These are phyloP conservation scores for Loriculus beryllinus DNA, from an alignment of 2,797 vertebrate genomes.

Conservation along the genomic window DNA sequence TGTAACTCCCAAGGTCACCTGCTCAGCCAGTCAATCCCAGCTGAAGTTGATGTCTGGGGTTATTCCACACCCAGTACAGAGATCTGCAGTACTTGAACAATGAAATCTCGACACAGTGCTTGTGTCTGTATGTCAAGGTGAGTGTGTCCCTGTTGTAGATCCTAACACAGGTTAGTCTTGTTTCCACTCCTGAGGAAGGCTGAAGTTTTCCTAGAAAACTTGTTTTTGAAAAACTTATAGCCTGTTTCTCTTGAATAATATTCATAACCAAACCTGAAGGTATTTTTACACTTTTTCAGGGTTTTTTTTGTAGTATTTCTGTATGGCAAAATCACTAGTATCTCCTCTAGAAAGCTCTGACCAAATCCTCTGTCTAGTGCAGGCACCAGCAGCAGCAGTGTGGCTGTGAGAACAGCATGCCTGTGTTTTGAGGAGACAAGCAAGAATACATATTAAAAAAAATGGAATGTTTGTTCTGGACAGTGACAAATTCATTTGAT, in stretches of 20 bases:
- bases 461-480: background rate
- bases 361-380: background rate
- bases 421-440: background rate
- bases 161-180: background rate
- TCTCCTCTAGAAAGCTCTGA: background rate
- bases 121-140: background rate
- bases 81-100: background rate
- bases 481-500: background rate
- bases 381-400: background rate
- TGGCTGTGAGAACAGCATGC: background rate
- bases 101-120: background rate
- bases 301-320: background rate
- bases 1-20: background rate
- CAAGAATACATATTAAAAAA: background rate
- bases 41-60: background rate
- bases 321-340: background rate
- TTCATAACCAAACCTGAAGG: background rate
- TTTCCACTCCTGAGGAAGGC: background rate
- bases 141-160: background rate
- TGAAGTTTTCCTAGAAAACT: background rate
- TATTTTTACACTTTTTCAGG: background rate
- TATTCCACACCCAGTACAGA: background rate
- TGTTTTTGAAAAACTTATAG: background rate
- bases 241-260: background rate
- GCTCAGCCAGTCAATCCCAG: background rate